Base-by-base conservation (phyloP, 2,113 vertebrate genomes). In the Catagonus wagneri region DNA sequence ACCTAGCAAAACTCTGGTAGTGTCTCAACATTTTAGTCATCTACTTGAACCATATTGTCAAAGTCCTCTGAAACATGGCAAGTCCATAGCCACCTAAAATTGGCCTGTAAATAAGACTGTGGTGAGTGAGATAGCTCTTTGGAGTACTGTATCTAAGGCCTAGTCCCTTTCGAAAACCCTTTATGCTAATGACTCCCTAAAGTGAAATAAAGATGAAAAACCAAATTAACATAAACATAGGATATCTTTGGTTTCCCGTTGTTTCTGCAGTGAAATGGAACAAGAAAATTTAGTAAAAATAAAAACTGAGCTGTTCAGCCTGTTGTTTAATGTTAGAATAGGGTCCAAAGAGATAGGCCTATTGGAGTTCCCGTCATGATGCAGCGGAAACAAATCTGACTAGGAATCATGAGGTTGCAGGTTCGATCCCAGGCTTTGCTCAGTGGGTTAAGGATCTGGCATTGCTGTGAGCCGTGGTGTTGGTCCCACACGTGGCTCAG, bases 131-230 rank as follows among this genome's bases (percentile, higher is more conserved):
- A 36, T 13, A 83, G 61, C 7, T 86, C 71, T 90, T 90, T 71
- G 61, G 74, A 90, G 56, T 61, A 14, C 92, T 65, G n/a, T 93
- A 27, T 65, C 44, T 81, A 83, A 80, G 50, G 16, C 50, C 22
- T 89, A 56, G 16, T 60, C 25, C 16, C 17, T 89, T 95, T 83
- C 58, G 72, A 87, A 97, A 95, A 94, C 16, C 32, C 78, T 96
- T 93, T 76, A 81, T 74, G 65, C 25, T 32, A 94, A 79, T 89
- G 50, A 93, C 25, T 85, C 61, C 15, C 11, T 75, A 90, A 78
- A 36, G 19, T 95, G 29, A 92, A 95, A 96, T 78, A 95, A 90
- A 97, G 93, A 84, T 72, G 58, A 91, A 93, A 96, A 89, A 60
- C 6, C 60, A 85, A 96, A 78, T 36, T 92, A 44, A 44, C 44